Percentiles rank a stretch among this genome's conserved stretches.
Conservation (phyloP, 1,140 invertebrate genomes). For the Drosophila repleta region DNA sequence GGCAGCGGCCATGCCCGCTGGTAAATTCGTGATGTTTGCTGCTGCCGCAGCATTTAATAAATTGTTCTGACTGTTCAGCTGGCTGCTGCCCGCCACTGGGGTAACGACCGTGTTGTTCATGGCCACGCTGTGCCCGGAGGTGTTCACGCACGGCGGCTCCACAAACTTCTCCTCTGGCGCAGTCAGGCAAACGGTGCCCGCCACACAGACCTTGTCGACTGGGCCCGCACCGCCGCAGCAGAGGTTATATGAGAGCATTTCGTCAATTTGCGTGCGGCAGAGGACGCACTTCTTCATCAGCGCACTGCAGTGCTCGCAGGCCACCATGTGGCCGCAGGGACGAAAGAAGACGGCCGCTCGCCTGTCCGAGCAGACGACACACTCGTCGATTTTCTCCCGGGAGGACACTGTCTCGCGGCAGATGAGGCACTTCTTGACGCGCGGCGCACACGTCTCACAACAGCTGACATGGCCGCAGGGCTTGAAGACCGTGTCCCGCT, state of each 20-base stretch:
- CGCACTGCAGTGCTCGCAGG: conserved; percentile 95
- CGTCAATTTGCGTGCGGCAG: conserved; percentile 94
- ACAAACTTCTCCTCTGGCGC: conserved; percentile 51
- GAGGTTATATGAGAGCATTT: conserved; percentile 89
- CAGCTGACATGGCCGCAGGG: conserved; percentile 97
- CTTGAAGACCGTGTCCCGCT: conserved; percentile 92
- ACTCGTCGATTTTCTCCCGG: conserved; percentile 96
- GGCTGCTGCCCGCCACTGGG: conserved; percentile 63
- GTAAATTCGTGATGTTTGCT: conserved; percentile 47
- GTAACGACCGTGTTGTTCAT: conserved; percentile 82
- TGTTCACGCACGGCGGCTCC: conserved; percentile 70
- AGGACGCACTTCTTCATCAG: conserved; percentile 98
- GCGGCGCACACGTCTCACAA: conserved; percentile 94
- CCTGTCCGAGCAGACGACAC: conserved; percentile 97
- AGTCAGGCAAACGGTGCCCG: conserved; percentile 13
- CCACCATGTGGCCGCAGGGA: conserved; percentile 97
- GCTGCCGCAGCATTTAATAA: conserved; percentile 57
- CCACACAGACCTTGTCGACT: conserved; percentile 84
- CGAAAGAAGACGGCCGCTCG: conserved; percentile 95
- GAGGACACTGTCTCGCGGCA: conserved; percentile 93
- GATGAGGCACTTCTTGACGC: conserved; percentile 97
- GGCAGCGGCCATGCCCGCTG: conserved; percentile 64
- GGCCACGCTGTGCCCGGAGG: conserved; percentile 72
- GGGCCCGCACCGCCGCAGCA: conserved; percentile 87
- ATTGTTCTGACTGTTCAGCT: conserved; percentile 76